Conservation (phyloP, 2,113 vertebrate species). For the Crotalus helleri region DNA sequence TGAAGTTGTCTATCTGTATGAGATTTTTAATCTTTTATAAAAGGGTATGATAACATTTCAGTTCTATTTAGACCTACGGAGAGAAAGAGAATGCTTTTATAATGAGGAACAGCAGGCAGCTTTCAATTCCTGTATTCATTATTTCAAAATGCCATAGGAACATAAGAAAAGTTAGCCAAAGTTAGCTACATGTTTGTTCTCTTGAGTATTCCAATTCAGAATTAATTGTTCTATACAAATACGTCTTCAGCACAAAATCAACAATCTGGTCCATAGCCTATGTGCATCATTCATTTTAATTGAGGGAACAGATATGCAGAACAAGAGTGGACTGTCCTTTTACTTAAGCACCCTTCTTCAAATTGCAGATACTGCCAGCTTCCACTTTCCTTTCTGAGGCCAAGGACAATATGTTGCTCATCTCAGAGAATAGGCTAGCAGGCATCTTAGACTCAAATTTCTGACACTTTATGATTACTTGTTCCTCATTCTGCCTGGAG, state of each 20-base stretch:
- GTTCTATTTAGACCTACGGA: conserved; percentile 33
- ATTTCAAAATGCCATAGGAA: conserved; percentile 31
- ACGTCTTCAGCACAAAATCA: conserved; percentile 14
- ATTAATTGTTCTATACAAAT: conserved; percentile 15
- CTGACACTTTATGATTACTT: background rate
- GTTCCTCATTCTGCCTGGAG: background rate
- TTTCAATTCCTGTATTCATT: conserved; percentile 40
- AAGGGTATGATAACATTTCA: conserved; percentile 83
- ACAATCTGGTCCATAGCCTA: background rate
- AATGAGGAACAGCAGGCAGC: conserved; percentile 21
- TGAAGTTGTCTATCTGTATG: conserved; percentile 67
- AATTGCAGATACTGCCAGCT: background rate
- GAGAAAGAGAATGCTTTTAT: background rate
- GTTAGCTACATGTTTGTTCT: conserved; percentile 25
- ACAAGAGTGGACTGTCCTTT: background rate
- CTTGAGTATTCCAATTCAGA: background rate
- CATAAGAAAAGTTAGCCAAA: conserved; percentile 43
- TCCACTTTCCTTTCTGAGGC: background rate
- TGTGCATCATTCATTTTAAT: background rate
- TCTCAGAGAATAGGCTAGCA: background rate
- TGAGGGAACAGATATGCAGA: background rate
- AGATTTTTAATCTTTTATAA: conserved; percentile 74
- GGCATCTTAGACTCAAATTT: background rate
- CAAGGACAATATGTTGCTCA: background rate
- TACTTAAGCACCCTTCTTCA: background rate